Base-by-base conservation (phyloP, 2,113 vertebrate species). In the Narcine bancroftii region DNA sequence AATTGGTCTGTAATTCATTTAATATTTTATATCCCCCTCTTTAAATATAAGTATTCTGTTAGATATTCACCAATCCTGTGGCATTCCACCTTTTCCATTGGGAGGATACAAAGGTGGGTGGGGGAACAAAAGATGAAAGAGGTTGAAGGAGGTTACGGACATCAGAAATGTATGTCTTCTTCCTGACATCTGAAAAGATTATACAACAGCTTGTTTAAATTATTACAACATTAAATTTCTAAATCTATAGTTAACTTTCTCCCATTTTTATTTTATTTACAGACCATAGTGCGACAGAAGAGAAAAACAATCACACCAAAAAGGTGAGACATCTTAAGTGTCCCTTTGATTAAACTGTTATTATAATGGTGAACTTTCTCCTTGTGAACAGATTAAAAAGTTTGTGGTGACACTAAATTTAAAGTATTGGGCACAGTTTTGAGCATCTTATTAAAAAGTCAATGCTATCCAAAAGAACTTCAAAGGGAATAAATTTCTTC, bases 251-350 rank as follows among this genome's bases (percentile, higher is more conserved):
- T 21, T 69, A 91, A n/a, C 19, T 87, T 63, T 60, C 50, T 83
- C 33, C 47, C 50, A 60, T 87, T 87, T 60, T 87, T 33, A 69
- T 47, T 69, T 69, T 91, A 17, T 91, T 91, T 13, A 71, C 10
- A 91, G 89, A 91, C 36, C 45, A 26, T 63, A 91, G 42, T 19
- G 6, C 47, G 3, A 69, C 89, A 29, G 45, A 91, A 69, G 47
- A 69, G 39, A 45, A 91, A 91, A 91, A 3, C 39, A 69, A 39
- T 69, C 89, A 47, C 5, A 66, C 63, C 24, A 47, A 91, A 45
- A 91, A 45, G 89, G 89, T 91, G 36, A 91, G 89, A 29, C 42
- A 91, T 42, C 60, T 45, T 33, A 91, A 69, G 26, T 39, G 45
- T 45, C 10, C 26, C 1, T 45, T 66, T 66, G 66, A 65, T 10